Evolutionary conservation across 2,797 vertebrate genomes (phyloP).

Genomic region (Dipus sagitta): DNA sequence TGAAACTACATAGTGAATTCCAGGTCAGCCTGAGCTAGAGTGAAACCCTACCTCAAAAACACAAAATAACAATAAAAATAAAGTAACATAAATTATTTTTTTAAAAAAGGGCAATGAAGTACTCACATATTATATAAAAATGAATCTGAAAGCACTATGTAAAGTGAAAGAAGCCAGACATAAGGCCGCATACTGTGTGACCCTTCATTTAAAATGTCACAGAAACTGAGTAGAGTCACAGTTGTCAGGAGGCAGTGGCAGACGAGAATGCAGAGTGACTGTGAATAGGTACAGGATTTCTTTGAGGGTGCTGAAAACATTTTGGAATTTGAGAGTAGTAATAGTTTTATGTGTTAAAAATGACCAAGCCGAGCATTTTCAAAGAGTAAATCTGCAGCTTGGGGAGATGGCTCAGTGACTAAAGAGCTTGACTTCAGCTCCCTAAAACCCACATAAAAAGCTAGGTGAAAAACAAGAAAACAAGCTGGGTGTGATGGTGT

Average conservation of each 20-base stretch:
- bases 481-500: no score
- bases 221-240: background rate
- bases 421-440: no score
- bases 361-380: background rate
- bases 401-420: no score
- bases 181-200: background rate
- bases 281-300: background rate
- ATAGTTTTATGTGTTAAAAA: background rate
- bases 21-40: no score
- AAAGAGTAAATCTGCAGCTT: background rate
- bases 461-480: no score
- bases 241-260: background rate
- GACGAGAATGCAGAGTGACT: background rate
- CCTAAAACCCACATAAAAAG: no score
- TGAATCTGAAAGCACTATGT: no score
- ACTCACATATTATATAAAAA: background rate
- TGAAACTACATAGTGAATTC: no score
- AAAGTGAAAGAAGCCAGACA: background rate
- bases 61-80: no score
- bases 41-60: no score
- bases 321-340: background rate
- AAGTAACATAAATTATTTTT: no score
- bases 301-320: background rate
- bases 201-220: background rate
- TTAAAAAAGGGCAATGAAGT: slow-evolving; percentile 1